Evolutionary conservation across 2,797 vertebrate species (phyloP).

Genomic region (Alca torda): DNA sequence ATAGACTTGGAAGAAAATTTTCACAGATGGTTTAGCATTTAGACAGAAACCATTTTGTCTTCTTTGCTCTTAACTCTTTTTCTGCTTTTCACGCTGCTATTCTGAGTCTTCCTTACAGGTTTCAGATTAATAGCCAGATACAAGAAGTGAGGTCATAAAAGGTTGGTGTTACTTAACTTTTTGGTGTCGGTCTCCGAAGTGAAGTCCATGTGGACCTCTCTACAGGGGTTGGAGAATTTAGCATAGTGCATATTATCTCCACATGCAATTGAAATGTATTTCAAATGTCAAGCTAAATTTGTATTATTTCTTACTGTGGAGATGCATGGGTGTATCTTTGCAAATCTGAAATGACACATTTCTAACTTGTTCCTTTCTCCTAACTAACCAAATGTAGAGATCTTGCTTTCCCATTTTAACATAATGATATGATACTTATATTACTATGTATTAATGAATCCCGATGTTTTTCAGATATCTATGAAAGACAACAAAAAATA

Average conservation of each 20-base stretch:
- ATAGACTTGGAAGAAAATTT: background rate
- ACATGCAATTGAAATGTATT: background rate
- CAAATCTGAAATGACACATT: background rate
- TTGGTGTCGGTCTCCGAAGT: background rate
- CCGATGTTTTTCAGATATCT: background rate
- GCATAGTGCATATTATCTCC: background rate
- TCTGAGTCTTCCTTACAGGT: background rate
- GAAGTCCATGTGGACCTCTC: background rate
- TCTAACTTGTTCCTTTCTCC: background rate
- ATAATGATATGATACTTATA: background rate
- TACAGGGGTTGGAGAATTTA: background rate
- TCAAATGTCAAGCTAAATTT: background rate
- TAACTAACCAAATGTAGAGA: background rate
- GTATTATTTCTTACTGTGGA: background rate
- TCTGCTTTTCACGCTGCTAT: background rate
- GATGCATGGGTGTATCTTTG: background rate
- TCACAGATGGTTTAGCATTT: background rate
- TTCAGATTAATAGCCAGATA: background rate
- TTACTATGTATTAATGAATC: background rate
- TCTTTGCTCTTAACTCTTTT: background rate
- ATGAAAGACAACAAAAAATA: background rate
- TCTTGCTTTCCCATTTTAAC: background rate
- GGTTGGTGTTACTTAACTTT: background rate
- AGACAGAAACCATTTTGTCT: background rate
- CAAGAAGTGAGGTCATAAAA: background rate